Evolutionary conservation across 2,113 vertebrate species (phyloP).

Genomic region (Catharus fuscescens): DNA sequence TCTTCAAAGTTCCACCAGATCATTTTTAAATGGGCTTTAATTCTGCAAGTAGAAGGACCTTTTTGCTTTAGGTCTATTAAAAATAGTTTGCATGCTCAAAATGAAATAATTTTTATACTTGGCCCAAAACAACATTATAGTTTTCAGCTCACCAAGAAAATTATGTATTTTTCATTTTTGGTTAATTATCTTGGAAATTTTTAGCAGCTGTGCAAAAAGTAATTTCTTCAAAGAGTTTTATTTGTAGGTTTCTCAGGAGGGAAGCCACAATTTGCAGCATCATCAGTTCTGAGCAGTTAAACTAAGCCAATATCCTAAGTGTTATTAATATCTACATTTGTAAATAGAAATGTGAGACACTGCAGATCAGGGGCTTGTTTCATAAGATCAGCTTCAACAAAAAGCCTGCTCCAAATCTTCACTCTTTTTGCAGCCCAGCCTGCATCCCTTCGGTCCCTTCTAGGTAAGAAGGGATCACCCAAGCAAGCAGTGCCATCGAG

Average conservation of each 20-base stretch:
- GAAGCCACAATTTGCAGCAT: conserved; percentile 36
- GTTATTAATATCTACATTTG: conserved; percentile 27
- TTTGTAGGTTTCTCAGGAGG: neutral
- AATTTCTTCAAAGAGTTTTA: neutral
- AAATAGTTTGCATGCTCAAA: neutral
- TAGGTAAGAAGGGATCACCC: neutral
- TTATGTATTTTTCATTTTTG: neutral
- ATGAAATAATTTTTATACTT: neutral
- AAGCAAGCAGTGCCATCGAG: neutral
- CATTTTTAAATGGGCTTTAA: neutral
- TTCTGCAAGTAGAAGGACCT: neutral
- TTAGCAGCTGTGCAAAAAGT: neutral
- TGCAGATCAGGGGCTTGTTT: neutral
- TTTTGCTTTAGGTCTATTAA: neutral
- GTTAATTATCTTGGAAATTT: neutral
- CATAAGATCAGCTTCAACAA: neutral
- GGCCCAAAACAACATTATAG: neutral
- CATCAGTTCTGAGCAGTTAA: neutral
- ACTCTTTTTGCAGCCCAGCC: neutral
- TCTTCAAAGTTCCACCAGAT: neutral
- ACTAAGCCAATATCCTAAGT: neutral
- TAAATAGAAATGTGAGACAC: neutral
- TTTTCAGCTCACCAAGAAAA: neutral
- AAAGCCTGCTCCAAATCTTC: neutral
- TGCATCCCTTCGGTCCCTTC: neutral